These are phyloP conservation scores for Myanophis thanlyinensis DNA, from an alignment of 2,113 vertebrate species.

Conservation along the genomic window DNA sequence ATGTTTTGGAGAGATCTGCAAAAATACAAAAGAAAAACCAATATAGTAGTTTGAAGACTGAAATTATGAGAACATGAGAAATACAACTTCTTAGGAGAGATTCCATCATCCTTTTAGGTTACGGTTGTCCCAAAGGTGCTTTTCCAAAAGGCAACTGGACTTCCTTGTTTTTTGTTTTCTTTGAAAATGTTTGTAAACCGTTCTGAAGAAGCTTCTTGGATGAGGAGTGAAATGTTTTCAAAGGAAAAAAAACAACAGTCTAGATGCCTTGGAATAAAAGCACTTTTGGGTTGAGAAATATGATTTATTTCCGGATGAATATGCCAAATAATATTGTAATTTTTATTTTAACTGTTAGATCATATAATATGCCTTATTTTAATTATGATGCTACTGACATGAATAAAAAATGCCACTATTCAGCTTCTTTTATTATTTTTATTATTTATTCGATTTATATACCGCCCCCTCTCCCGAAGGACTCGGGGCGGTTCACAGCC, in stretches of 20 bases:
- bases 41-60: background rate
- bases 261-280: background rate
- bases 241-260: background rate
- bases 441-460: too few relatives aligned
- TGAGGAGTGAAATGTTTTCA: background rate
- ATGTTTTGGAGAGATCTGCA: slow-evolving; percentile 21
- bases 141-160: background rate
- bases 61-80: background rate
- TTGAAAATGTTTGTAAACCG: background rate
- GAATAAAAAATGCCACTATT: background rate
- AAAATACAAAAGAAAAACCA: background rate
- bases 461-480: too few relatives aligned
- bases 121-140: background rate
- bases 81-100: background rate
- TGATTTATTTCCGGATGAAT: background rate
- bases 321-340: background rate
- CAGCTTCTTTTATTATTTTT: too few relatives aligned
- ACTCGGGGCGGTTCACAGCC: too few relatives aligned
- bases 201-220: background rate
- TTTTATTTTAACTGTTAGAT: background rate
- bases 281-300: background rate
- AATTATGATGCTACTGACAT: background rate
- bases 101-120: background rate
- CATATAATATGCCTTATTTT: background rate
- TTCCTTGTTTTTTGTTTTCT: too few relatives aligned